A percentile compares a stretch with the other conserved stretches of the same genome.
Conservation (phyloP, 2,113 vertebrate species). For the Eublepharis macularius region DNA sequence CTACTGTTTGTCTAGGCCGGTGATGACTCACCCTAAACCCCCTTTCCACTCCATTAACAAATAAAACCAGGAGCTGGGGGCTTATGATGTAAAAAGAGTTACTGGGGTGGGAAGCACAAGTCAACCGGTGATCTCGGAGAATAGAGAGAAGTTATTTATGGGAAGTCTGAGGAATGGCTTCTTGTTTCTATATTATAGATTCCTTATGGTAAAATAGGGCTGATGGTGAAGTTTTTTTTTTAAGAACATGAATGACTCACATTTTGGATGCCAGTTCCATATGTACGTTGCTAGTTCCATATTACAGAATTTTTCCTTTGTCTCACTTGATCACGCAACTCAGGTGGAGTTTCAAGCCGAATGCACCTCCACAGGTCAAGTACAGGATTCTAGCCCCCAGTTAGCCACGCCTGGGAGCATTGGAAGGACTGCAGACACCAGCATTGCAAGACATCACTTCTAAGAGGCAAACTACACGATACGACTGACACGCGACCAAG, state of each 20-base stretch:
- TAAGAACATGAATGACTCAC: conserved; percentile 47
- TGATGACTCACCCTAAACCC: conserved; percentile 53
- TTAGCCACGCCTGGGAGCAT: too few relatives aligned
- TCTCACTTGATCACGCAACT: too few relatives aligned
- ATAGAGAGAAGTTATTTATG: conserved; percentile 50
- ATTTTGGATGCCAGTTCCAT: not conserved
- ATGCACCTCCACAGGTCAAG: too few relatives aligned
- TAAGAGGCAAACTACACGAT: too few relatives aligned
- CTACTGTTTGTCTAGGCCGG: conserved; percentile 63
- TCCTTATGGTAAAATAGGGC: conserved; percentile 29
- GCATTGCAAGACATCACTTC: too few relatives aligned
- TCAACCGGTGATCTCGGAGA: conserved; percentile 13
- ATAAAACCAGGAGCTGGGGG: conserved; percentile 54
- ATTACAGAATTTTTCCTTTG: not conserved
- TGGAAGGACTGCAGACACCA: too few relatives aligned
- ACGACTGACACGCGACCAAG: too few relatives aligned
- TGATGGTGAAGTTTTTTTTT: conserved; percentile 29
- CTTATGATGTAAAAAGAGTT: conserved; percentile 8
- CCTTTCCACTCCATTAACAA: conserved; percentile 54
- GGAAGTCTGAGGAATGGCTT: conserved; percentile 44
- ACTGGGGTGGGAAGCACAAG: conserved; percentile 20
- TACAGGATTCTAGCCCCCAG: too few relatives aligned
- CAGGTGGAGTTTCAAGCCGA: too few relatives aligned
- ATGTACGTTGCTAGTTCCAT: conserved; percentile 12
- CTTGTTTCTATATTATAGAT: conserved; percentile 44